A percentile compares a stretch with the other conserved stretches of the same genome.
Evolutionary conservation across 2,888 invertebrate species (phyloP).

Genomic region (Cerastis rubricosa): DNA sequence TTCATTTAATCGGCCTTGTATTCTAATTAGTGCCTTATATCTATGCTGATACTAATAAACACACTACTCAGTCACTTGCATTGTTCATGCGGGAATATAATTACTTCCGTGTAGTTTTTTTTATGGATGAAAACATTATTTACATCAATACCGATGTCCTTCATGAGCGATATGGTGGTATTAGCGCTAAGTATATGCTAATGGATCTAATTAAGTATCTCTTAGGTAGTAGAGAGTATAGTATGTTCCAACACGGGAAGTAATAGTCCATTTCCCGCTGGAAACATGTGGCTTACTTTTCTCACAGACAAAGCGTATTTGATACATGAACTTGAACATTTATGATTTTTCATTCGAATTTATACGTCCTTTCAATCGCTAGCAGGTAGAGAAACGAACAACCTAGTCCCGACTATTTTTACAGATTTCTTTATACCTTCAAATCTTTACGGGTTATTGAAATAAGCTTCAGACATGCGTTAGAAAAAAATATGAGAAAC

Average conservation of each 20-base stretch:
- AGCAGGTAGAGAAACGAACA: conserved; percentile 6
- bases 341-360: background rate
- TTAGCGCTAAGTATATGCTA: conserved; percentile 32
- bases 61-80: conserved; percentile 8
- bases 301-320: background rate
- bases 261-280: background rate
- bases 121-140: conserved; percentile 6
- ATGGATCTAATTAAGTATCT: conserved; percentile 36
- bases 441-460: background rate
- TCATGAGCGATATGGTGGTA: conserved; percentile 3
- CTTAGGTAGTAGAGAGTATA: conserved; percentile 6
- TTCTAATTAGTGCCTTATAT: background rate
- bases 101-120: conserved; percentile 1
- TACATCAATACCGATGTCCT: background rate
- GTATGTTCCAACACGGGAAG: background rate
- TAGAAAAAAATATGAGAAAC: background rate
- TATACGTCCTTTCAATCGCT: background rate
- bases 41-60: background rate
- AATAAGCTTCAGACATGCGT: background rate
- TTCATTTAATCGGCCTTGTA: background rate
- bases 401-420: conserved; percentile 1
- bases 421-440: background rate
- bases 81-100: conserved; percentile 5
- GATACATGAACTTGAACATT: background rate
- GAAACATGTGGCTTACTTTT: conserved; percentile 3